Evolutionary conservation across 2,797 vertebrate species (phyloP).

Genomic region (Pelochelys cantorii): DNA sequence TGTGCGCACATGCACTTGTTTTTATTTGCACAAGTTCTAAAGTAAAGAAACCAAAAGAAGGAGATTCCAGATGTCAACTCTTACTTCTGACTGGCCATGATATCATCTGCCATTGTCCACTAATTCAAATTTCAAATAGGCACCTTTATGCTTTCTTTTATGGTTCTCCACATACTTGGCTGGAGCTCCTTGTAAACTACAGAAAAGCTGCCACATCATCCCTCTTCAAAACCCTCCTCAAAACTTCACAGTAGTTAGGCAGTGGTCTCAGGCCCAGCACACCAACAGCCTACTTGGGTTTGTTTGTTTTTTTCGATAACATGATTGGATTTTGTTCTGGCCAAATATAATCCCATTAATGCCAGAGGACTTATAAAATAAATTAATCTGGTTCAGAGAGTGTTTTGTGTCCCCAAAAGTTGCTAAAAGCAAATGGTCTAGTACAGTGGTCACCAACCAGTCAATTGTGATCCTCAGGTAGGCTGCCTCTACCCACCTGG

Average conservation of each 20-base stretch:
- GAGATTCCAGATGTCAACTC: constrained; percentile 30
- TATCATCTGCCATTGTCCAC: neutral
- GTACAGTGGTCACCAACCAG: no score
- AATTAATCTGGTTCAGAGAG: neutral
- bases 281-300: neutral
- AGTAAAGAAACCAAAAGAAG: neutral
- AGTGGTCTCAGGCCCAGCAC: neutral
- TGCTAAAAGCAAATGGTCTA: neutral
- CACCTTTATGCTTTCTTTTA: constrained; percentile 19
- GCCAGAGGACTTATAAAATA: neutral
- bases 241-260: neutral
- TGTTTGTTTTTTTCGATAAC: neutral
- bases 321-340: neutral
- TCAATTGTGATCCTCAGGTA: no score
- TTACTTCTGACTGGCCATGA: neutral
- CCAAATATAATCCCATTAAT: neutral
- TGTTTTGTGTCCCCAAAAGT: neutral
- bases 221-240: neutral
- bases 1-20: neutral
- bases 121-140: constrained; percentile 44
- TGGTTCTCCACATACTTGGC: neutral
- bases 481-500: no score
- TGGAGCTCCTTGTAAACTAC: neutral
- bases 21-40: constrained; percentile 35
- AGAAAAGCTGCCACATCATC: neutral